Evolutionary conservation across 2,888 invertebrate genomes (phyloP).

Genomic region (Trileptium ribeirensis): DNA sequence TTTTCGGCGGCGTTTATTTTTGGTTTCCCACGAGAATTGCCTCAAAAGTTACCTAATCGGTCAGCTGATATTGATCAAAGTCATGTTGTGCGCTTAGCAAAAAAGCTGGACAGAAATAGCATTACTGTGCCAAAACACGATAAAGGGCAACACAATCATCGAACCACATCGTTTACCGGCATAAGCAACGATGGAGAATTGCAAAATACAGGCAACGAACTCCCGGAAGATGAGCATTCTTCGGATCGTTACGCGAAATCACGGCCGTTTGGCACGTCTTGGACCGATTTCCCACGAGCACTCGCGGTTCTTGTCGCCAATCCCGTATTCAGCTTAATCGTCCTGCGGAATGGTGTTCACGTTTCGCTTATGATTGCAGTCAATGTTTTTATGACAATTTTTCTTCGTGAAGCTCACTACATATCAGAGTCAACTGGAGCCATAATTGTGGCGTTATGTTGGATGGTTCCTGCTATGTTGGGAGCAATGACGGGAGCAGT

Average conservation of each 20-base stretch:
- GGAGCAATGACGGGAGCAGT: background rate
- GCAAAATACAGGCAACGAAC: no score
- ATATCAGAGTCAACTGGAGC: background rate
- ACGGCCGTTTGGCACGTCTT: no score
- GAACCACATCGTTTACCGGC: no score
- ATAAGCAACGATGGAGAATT: no score
- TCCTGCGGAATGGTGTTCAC: background rate
- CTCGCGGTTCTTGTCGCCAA: background rate
- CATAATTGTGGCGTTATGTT: background rate
- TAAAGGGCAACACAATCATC: background rate
- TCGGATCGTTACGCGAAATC: no score
- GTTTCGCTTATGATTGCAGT: background rate
- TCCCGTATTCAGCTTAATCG: background rate
- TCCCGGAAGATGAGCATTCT: no score
- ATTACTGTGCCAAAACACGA: background rate
- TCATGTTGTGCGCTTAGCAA: background rate
- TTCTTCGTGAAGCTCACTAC: background rate
- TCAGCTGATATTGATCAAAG: background rate
- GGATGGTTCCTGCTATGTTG: background rate
- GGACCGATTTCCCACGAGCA: background rate
- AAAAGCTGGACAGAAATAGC: background rate
- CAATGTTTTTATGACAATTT: background rate
- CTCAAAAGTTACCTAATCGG: constrained; percentile 32
- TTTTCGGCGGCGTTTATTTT: constrained; percentile 46
- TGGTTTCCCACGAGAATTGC: constrained; percentile 42